These are phyloP conservation scores for Eupeodes luniger DNA, from an alignment of 2,888 invertebrate genomes.

Conservation along the genomic window DNA sequence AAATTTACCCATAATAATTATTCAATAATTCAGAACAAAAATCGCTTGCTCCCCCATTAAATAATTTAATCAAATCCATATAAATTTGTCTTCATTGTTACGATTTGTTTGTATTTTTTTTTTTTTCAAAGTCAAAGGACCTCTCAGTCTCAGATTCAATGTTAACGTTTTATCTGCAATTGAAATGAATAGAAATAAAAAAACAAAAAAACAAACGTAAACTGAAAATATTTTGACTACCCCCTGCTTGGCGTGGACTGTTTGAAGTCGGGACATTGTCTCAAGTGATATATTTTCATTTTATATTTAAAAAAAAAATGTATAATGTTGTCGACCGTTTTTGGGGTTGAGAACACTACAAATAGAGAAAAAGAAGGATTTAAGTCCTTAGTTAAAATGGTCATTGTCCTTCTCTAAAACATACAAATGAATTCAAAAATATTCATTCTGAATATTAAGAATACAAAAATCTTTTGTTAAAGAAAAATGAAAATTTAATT, in stretches of 20 bases:
- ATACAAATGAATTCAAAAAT: slow-evolving; percentile 49
- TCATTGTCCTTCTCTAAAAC: slow-evolving; percentile 44
- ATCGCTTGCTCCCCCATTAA: too few species aligned
- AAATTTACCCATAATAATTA: too few species aligned
- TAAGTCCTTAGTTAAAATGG: slow-evolving; percentile 40
- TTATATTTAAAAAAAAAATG: slow-evolving; percentile 27
- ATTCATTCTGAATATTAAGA: not conserved
- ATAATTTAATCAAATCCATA: too few species aligned
- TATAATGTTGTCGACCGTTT: not conserved
- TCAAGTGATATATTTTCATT: slow-evolving; percentile 59
- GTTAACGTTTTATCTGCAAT: slow-evolving; percentile 45
- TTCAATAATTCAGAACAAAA: too few species aligned
- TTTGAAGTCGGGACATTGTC: slow-evolving; percentile 50
- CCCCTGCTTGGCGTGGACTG: slow-evolving; percentile 46
- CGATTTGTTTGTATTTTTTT: not conserved
- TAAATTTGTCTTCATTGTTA: not conserved
- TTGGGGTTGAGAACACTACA: slow-evolving; percentile 39
- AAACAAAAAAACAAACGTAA: not conserved
- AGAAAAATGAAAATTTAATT: slow-evolving; percentile 44
- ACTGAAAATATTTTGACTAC: slow-evolving; percentile 60
- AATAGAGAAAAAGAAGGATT: not conserved
- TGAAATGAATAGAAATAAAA: slow-evolving; percentile 1
- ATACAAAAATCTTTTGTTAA: not conserved
- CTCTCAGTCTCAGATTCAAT: slow-evolving; percentile 7
- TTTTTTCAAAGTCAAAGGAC: slow-evolving; percentile 47